These are phyloP conservation scores for Rousettus madagascariensis DNA, from an alignment of 2,797 vertebrate species.

Conservation along the genomic window DNA sequence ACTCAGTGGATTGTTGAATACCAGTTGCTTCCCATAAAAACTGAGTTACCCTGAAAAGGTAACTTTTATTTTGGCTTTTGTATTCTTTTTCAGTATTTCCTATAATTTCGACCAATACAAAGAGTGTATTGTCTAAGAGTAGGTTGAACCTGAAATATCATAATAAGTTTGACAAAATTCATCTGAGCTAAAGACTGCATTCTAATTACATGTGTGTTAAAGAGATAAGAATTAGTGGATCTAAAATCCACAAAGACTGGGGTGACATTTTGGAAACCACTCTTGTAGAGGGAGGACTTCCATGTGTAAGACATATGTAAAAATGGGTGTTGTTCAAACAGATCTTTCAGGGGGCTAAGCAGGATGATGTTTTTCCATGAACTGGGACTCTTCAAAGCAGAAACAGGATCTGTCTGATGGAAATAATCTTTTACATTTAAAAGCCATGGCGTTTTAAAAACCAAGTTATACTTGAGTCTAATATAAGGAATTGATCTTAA, in stretches of 20 bases:
- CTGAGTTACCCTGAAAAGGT: not conserved
- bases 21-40: not conserved
- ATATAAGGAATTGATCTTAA: not conserved
- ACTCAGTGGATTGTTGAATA: not conserved
- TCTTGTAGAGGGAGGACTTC: not conserved
- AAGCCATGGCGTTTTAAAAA: slow-evolving; percentile 9
- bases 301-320: not conserved
- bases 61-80: no score
- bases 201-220: not conserved
- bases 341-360: not conserved
- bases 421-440: not conserved
- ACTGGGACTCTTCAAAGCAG: not conserved
- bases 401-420: not conserved
- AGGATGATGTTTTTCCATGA: not conserved
- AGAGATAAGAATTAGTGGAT: not conserved
- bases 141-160: not conserved
- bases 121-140: not conserved
- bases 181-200: not conserved
- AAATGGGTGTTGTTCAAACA: not conserved
- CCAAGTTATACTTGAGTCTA: not conserved
- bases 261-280: not conserved
- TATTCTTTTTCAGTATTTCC: no score
- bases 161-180: not conserved
- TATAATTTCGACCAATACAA: no score
- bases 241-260: not conserved